Evolutionary conservation across 2,888 invertebrate genomes (phyloP), one percentile per base, ranked within the genome.

Genomic region (Metalampra italica): DNA sequence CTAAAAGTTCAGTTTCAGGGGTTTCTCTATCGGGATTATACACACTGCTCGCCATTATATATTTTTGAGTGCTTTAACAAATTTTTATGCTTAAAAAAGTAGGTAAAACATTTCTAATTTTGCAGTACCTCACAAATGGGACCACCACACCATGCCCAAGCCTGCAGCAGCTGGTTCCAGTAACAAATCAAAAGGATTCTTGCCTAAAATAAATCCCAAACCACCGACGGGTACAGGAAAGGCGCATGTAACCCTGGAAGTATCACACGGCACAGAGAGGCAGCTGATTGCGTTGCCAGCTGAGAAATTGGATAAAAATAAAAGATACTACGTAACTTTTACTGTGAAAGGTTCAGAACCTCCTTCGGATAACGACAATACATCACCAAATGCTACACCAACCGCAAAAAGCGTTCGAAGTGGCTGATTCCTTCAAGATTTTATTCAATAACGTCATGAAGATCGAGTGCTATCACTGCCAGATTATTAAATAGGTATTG

Each of bases 321-420:
- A 97, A 82, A 92, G 96, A 71, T 97, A 97, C 83, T 97, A 96
- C 78, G 97, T 97, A 52, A 97, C 97, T 45, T 97, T 97, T 74
- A 97, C 97, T 30, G 96, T 97, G 3, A 95, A 95, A 78, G 95
- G 95, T 45, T 92, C 92, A 3, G 90, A 90, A 51, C 89, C 89
- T 29, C 86, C 91, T n/a, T 87, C 88, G 0, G 92, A 92, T 43
- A 90, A 83, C 50, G 90, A 90, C 42, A 90, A 85, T 45, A 69
- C 75, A 9, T 77, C 84, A 14, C 79, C 71, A 59, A 90, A 65
- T 66, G 81, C 73, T 66, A 90, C 81, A 60, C 78, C 56, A 69
- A 91, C 78, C 78, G 82, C 74, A 8, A 87, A 86, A 61, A 72
- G 74, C 54, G 77, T 78, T 4, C 82, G 77, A 67, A 83, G 75